Evolutionary conservation across 2,888 invertebrate species (phyloP), one percentile per base, ranked within the genome.

Genomic region (Drosophila tanythrix): DNA sequence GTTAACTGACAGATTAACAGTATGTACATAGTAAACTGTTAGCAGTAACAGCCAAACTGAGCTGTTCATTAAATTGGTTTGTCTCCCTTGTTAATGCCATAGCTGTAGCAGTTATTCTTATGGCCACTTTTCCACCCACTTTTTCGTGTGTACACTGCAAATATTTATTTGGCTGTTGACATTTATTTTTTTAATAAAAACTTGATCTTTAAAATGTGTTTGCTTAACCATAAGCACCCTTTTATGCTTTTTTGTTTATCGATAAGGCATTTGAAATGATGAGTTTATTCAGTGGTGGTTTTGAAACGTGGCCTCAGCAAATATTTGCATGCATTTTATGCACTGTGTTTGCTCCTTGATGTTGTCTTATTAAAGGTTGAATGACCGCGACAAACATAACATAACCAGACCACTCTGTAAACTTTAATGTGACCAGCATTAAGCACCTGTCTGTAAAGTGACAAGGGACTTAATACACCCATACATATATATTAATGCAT

Each of bases 121-220:
- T 31, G 38, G 46, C 40, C 27, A 29, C 36, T 36, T 57, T 62
- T 33, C 21, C 70, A 58, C 61, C 63, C 61, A 64, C 50, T 21
- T 11, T 18, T 27, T 29, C 18, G 1, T 50, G 29, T 67, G 62
- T 57, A 13, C 38, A 13, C 7, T 52, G 58, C 51, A 71, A 90
- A 83, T 83, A 89, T 87, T 81, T 89, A 87, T 79, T 74, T 75
- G 61, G 15, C 57, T 73, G 69, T 89, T 86, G 89, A 87, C 84
- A 76, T 75, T 90, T 88, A 8, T 46, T 74, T 88, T 79, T n/a
- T 56, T 40, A 70, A 74, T 68, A 69, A 65, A 25, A 74, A 81
- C 35, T 75, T 75, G 81, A 79, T 88, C 78, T 85, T 79, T 67
- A 52, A 58, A 76, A 62, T 64, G 60, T 75, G 63, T 70, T 65